Percentiles rank a stretch among this genome's conserved stretches.
These are phyloP conservation scores for Elysia crispata DNA, from an alignment of 2,888 invertebrate species.

Conservation along the genomic window DNA sequence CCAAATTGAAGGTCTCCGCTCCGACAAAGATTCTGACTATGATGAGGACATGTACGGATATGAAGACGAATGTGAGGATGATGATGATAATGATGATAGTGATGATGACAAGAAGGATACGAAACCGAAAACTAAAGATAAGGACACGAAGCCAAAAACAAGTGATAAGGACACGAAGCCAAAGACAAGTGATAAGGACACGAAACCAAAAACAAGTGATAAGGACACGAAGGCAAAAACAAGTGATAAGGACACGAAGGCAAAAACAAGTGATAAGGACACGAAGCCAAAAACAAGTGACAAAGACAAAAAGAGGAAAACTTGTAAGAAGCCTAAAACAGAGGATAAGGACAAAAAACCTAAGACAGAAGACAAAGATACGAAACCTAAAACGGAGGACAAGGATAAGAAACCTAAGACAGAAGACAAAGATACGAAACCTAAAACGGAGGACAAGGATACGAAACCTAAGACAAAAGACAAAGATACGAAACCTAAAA, in stretches of 20 bases:
- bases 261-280: neutral
- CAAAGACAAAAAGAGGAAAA: neutral
- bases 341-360: conserved; percentile 1
- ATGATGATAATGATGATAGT: neutral
- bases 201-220: neutral
- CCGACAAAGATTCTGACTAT: conserved; percentile 18
- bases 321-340: neutral
- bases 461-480: neutral
- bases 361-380: conserved; percentile 14
- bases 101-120: neutral
- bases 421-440: conserved; percentile 7
- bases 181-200: neutral
- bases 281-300: neutral
- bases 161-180: neutral
- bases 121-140: neutral
- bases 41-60: neutral
- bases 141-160: neutral
- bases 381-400: neutral
- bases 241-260: neutral
- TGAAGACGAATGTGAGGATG: neutral
- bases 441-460: neutral
- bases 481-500: too few relatives aligned
- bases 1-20: conserved; percentile 16
- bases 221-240: neutral
- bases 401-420: neutral